phyloP scores from a whole-genome alignment of 2,888 invertebrate genomes.

The Vandiemenella viatica region DNA sequence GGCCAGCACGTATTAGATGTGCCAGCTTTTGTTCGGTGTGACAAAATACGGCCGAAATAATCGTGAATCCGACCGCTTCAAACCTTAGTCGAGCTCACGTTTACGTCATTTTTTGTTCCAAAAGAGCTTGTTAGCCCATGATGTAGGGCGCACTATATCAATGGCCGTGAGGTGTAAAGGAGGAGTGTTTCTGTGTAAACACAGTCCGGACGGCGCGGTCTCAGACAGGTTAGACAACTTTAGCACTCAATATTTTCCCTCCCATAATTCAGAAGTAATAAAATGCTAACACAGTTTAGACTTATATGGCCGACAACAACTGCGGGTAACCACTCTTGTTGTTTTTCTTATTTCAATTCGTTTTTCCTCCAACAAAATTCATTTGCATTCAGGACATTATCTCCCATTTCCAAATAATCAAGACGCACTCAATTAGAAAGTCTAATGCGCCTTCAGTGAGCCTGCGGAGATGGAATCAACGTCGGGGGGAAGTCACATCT shows the following conservation, averaged over 20 bases:
- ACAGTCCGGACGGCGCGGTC: background rate
- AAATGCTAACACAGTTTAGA: background rate
- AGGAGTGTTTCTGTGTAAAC: background rate
- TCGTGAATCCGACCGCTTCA: background rate
- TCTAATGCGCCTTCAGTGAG: background rate
- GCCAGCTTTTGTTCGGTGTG: too few relatives aligned
- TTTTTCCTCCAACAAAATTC: too few relatives aligned
- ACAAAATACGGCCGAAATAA: background rate
- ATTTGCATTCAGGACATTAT: background rate
- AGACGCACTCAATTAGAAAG: background rate
- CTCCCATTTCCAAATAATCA: background rate
- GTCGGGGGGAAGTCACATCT: too few relatives aligned
- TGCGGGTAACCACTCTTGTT: too few relatives aligned
- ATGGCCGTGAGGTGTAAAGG: background rate
- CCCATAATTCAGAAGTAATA: background rate
- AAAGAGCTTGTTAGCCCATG: background rate
- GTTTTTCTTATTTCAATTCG: too few relatives aligned
- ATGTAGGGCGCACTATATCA: background rate
- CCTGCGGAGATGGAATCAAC: background rate
- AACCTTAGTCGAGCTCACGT: background rate
- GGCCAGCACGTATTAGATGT: too few relatives aligned
- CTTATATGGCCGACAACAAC: background rate
- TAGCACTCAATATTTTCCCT: background rate
- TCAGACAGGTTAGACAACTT: too few relatives aligned
- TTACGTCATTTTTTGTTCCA: background rate